Evolutionary conservation across 2,888 invertebrate genomes (phyloP).

Genomic region (Pristionchus japonicus): DNA sequence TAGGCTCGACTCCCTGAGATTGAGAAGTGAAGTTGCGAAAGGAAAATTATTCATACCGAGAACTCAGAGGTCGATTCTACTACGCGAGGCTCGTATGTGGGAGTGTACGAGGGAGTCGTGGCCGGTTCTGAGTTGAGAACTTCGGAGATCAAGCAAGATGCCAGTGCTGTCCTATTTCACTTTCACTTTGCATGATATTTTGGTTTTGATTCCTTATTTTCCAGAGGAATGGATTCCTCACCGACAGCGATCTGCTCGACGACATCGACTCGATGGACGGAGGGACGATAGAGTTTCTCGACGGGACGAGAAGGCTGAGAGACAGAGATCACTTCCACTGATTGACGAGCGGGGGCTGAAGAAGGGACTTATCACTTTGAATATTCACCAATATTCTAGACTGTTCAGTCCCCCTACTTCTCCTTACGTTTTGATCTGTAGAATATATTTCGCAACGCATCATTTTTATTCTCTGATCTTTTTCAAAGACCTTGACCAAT

Average conservation of each 20-base stretch:
- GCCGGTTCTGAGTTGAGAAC: neutral
- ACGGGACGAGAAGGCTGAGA: neutral
- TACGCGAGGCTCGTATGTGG: neutral
- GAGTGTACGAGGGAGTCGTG: neutral
- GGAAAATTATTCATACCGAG: neutral
- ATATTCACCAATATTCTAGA: no score
- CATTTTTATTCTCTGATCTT: neutral
- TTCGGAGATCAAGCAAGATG: neutral
- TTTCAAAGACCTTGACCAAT: no score
- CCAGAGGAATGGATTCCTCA: no score
- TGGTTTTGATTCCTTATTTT: no score
- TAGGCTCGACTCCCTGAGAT: neutral
- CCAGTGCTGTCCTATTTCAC: no score
- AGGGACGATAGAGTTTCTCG: constrained; percentile 19
- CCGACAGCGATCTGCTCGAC: neutral
- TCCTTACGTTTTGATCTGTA: no score
- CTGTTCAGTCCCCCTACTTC: no score
- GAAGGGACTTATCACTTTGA: no score
- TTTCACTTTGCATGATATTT: no score
- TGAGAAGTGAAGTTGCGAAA: no score
- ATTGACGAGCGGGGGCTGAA: neutral
- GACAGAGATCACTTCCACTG: neutral
- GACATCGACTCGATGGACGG: neutral
- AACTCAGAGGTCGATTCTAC: neutral
- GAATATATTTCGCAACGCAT: no score